Conservation (phyloP, 2,888 invertebrate species). For the Patella pellucida region DNA sequence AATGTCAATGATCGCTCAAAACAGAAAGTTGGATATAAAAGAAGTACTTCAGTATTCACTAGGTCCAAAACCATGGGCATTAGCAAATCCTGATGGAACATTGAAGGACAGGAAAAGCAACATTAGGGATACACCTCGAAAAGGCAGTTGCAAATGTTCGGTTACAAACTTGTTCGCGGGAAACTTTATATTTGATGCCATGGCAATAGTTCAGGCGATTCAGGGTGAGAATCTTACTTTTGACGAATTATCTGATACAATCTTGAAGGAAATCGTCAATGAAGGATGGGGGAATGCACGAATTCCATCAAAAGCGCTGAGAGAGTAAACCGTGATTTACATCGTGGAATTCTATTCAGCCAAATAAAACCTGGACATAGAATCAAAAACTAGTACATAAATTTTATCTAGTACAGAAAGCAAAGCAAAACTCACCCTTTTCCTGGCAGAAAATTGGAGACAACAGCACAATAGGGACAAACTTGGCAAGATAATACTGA, state of each 20-base stretch:
- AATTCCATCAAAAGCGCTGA: conserved; percentile 27
- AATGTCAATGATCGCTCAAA: conserved; percentile 24
- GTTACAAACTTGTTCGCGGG: neutral
- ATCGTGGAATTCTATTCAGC: neutral
- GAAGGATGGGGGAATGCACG: conserved; percentile 8
- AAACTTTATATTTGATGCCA: conserved; percentile 21
- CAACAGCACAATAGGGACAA: neutral
- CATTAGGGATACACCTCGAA: conserved; percentile 20
- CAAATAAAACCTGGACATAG: neutral
- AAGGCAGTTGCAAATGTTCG: conserved; percentile 10
- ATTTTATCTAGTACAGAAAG: neutral
- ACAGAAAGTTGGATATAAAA: conserved; percentile 24
- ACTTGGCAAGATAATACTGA: neutral
- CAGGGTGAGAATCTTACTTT: conserved; percentile 22
- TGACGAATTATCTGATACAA: conserved; percentile 17
- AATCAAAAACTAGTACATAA: neutral
- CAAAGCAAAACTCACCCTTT: neutral
- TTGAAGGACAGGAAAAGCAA: conserved; percentile 26
- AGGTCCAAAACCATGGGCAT: conserved; percentile 27
- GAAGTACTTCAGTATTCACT: conserved; percentile 21
- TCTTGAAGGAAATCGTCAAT: conserved; percentile 13
- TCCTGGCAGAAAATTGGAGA: conserved; percentile 6
- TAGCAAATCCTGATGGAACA: conserved; percentile 30
- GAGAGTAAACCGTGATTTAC: neutral
- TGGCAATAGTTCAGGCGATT: conserved; percentile 24